Evolutionary conservation across 1,140 invertebrate species (phyloP).

Genomic region (Drosophila nannoptera): DNA sequence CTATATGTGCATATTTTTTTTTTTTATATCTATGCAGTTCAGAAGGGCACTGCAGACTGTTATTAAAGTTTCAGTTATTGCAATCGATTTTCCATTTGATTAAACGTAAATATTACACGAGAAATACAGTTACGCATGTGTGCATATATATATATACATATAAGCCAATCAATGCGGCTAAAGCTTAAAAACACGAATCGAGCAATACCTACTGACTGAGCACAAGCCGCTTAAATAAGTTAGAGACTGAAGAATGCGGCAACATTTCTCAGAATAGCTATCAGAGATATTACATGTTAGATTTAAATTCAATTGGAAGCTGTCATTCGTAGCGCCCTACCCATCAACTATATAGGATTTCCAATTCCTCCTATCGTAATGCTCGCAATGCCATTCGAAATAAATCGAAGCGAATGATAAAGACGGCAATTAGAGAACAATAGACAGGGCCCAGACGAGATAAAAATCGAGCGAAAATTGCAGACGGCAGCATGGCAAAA

Average conservation of each 20-base stretch:
- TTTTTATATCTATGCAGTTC: conserved; percentile 7
- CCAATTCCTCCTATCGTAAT: conserved; percentile 23
- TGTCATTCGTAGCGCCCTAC: conserved; percentile 53
- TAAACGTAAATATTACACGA: conserved; percentile 75
- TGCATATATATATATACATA: neutral
- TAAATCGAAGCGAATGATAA: conserved; percentile 22
- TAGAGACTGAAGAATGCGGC: too few relatives aligned
- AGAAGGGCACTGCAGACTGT: conserved; percentile 37
- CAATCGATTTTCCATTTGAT: conserved; percentile 76
- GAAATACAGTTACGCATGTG: conserved; percentile 19
- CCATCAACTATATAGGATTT: conserved; percentile 14
- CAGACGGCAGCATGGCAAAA: conserved; percentile 24
- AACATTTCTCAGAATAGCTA: too few relatives aligned
- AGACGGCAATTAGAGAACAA: conserved; percentile 36
- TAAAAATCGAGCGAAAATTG: conserved; percentile 15
- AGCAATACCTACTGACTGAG: neutral
- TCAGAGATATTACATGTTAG: neutral
- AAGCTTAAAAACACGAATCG: neutral
- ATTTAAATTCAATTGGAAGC: neutral
- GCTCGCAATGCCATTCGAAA: conserved; percentile 1
- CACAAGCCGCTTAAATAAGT: neutral
- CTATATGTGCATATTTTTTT: neutral
- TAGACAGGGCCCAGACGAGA: conserved; percentile 15
- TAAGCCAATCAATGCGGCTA: conserved; percentile 5
- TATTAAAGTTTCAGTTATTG: conserved; percentile 70